Conservation (phyloP, 1,140 invertebrate genomes). For the Ridgeia piscesae region DNA sequence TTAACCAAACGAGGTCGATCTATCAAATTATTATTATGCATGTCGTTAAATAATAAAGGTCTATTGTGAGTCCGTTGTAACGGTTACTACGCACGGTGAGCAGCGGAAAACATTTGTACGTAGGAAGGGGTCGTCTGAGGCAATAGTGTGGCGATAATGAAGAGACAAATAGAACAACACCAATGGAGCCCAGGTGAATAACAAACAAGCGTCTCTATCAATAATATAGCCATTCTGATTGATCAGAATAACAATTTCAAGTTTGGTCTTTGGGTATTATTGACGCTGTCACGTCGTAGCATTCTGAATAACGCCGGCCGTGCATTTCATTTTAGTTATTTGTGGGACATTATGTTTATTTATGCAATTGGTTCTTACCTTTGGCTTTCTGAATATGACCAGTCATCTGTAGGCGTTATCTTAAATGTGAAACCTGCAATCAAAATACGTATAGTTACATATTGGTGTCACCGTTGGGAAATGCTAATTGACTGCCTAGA, state of each 20-base stretch:
- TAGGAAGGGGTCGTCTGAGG: neutral
- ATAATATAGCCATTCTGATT: neutral
- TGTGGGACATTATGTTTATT: neutral
- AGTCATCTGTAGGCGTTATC: neutral
- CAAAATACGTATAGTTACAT: neutral
- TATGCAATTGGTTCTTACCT: neutral
- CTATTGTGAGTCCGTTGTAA: neutral
- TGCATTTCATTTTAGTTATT: neutral
- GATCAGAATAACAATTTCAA: neutral
- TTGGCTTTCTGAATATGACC: neutral
- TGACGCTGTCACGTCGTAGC: neutral
- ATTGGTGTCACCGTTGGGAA: neutral
- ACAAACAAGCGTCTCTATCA: neutral
- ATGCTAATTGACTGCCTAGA: neutral
- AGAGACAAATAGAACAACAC: neutral
- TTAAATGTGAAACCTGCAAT: constrained; percentile 1
- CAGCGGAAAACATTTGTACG: neutral
- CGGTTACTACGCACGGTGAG: neutral
- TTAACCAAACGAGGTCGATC: neutral
- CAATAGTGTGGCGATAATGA: neutral
- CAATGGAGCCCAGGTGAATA: neutral
- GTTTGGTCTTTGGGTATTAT: neutral
- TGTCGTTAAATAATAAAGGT: neutral
- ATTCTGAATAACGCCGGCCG: neutral
- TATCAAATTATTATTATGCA: neutral